phyloP scores from a whole-genome alignment of 2,888 invertebrate genomes.

The Margaritifera margaritifera region DNA sequence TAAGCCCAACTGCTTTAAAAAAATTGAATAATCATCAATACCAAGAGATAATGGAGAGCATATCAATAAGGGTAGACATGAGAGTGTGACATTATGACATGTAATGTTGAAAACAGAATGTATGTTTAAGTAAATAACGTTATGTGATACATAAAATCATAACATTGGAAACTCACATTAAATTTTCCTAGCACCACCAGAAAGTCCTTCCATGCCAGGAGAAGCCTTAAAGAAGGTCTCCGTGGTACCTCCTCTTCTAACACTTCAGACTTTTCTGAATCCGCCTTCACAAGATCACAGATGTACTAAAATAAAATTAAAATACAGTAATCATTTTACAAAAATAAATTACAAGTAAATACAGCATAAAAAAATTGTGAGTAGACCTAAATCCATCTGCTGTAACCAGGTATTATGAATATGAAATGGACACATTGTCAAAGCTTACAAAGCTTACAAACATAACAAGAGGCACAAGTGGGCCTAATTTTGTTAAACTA shows the following conservation, averaged over 20 bases:
- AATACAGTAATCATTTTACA: neutral
- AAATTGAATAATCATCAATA: no score
- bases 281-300: constrained; percentile 33
- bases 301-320: constrained; percentile 37
- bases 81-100: no score
- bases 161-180: constrained; percentile 45
- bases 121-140: neutral
- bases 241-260: constrained; percentile 42
- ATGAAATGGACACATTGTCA: no score
- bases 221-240: constrained; percentile 57
- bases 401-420: no score
- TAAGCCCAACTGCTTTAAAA: no score
- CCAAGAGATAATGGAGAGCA: no score
- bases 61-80: no score
- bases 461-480: no score
- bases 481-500: no score
- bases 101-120: no score
- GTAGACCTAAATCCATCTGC: no score
- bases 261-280: constrained; percentile 18
- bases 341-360: neutral
- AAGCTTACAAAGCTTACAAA: no score
- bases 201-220: constrained; percentile 66
- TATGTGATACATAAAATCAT: neutral
- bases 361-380: neutral
- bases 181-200: constrained; percentile 55